Conservation (phyloP, 2,797 vertebrate species). For the Manis pentadactyla region DNA sequence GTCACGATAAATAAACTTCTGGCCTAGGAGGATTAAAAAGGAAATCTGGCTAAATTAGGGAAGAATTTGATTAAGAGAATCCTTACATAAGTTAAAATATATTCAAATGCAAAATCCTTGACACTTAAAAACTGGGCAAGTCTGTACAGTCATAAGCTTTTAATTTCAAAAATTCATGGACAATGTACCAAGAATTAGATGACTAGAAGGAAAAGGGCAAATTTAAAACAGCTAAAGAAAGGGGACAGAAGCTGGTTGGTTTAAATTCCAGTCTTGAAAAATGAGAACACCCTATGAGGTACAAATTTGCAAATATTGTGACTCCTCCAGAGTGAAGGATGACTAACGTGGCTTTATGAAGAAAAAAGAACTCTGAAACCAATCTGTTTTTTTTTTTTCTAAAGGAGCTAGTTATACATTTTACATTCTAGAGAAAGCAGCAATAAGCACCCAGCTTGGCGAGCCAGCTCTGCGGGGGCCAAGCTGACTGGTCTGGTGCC, state of each 20-base stretch:
- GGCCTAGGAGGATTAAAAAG: constrained; percentile 65
- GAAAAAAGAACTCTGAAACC: constrained; percentile 43
- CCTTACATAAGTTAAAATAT: constrained; percentile 72
- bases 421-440: neutral
- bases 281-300: neutral
- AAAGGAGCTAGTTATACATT: constrained; percentile 23
- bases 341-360: constrained; percentile 21
- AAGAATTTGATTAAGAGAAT: constrained; percentile 70
- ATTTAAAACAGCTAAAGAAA: neutral
- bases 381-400: neutral
- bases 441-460: neutral
- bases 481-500: neutral
- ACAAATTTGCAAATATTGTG: constrained; percentile 7
- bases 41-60: constrained; percentile 67
- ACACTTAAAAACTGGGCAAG: constrained; percentile 57
- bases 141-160: constrained; percentile 62
- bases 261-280: constrained; percentile 27
- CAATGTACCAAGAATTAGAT: constrained; percentile 13
- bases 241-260: neutral
- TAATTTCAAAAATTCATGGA: constrained; percentile 50
- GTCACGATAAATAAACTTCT: constrained; percentile 74
- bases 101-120: constrained; percentile 65
- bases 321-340: neutral
- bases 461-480: neutral
- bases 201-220: constrained; percentile 45